These are phyloP conservation scores for Pseudotriccus pelzelni DNA, from an alignment of 2,797 vertebrate species.

Conservation along the genomic window DNA sequence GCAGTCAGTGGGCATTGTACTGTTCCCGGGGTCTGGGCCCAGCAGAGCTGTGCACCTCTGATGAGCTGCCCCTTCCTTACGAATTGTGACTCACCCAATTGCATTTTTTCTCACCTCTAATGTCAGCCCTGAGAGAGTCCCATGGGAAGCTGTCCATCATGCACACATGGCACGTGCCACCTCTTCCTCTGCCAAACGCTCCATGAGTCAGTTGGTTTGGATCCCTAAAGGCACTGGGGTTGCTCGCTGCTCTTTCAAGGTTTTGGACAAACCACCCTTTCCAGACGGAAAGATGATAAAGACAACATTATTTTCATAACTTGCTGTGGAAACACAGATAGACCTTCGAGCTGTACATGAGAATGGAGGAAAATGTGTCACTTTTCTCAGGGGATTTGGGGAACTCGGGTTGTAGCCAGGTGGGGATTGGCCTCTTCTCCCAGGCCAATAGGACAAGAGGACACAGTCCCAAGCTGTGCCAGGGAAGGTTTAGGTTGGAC, in stretches of 20 bases:
- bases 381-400: neutral
- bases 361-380: neutral
- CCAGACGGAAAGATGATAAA: neutral
- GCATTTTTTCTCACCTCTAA: neutral
- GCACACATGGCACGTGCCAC: rapidly evolving
- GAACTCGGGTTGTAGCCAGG: neutral
- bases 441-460: neutral
- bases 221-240: neutral
- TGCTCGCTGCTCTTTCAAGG: neutral
- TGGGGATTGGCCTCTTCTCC: neutral
- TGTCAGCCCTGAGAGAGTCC: neutral
- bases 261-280: neutral
- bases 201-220: neutral
- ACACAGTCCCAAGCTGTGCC: neutral
- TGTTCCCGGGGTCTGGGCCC: neutral
- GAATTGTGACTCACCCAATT: neutral
- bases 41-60: neutral
- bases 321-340: neutral
- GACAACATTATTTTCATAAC: neutral
- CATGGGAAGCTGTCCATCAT: neutral
- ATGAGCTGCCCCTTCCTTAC: neutral
- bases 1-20: rapidly evolving
- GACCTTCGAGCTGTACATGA: neutral
- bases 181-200: neutral
- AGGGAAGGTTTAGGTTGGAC: neutral